A percentile compares a stretch with the other conserved stretches of the same genome.
Evolutionary conservation across 2,888 invertebrate species (phyloP).

Genomic region (Xestia ashworthii): DNA sequence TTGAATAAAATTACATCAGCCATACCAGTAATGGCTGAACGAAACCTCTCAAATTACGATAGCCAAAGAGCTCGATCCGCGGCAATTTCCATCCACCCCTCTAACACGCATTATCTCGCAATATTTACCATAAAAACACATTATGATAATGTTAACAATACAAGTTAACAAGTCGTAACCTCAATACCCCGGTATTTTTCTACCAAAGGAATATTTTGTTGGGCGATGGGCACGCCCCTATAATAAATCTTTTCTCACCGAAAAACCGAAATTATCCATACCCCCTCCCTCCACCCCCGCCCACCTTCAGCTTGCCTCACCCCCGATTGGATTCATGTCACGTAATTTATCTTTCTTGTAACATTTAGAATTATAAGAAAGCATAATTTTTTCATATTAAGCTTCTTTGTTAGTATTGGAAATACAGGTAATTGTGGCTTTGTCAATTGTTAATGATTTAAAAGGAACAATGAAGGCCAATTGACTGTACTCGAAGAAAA

Average conservation of each 20-base stretch:
- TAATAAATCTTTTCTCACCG: constrained; percentile 78
- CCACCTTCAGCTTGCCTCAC: constrained; percentile 38
- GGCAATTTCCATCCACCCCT: not conserved
- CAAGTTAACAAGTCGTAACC: constrained; percentile 59
- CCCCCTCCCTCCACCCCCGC: not conserved
- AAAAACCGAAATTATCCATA: constrained; percentile 78
- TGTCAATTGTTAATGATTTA: constrained; percentile 4
- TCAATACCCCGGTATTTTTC: constrained; percentile 53
- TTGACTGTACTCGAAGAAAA: not conserved
- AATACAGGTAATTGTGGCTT: constrained; percentile 20
- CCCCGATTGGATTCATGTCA: constrained; percentile 77
- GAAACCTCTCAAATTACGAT: not conserved
- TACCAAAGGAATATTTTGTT: constrained; percentile 51
- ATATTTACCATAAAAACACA: constrained; percentile 12
- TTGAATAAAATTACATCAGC: not conserved
- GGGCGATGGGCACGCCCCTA: constrained; percentile 68
- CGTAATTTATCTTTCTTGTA: constrained; percentile 76
- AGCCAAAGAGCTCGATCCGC: not conserved
- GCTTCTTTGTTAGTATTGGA: constrained; percentile 20
- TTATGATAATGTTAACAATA: constrained; percentile 28
- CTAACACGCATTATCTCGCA: not conserved
- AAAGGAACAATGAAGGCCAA: not conserved
- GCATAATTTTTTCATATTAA: constrained; percentile 70
- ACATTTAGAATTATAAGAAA: constrained; percentile 71
- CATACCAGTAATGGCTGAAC: not conserved